phyloP scores from a whole-genome alignment of 2,888 invertebrate genomes.

The Dione juno region DNA sequence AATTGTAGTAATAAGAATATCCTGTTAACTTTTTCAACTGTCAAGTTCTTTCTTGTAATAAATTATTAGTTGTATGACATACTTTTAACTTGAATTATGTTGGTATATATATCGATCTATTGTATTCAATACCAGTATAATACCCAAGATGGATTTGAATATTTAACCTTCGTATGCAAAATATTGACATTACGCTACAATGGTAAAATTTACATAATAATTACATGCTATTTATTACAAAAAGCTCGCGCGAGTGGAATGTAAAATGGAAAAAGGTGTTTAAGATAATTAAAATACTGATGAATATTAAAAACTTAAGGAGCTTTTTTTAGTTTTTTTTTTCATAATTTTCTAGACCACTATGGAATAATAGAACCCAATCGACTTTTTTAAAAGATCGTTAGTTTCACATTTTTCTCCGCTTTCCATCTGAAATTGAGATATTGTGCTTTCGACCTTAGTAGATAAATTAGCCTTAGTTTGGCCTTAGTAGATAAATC shows the following conservation, averaged over 20 bases:
- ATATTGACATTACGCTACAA: not conserved
- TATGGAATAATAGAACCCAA: no score
- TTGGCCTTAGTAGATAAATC: no score
- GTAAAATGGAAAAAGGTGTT: constrained; percentile 1
- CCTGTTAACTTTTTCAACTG: not conserved
- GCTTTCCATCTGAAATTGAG: no score
- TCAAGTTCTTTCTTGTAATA: not conserved
- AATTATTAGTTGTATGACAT: not conserved
- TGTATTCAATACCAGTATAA: not conserved
- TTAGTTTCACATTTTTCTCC: no score
- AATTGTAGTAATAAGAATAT: no score
- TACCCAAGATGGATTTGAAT: not conserved
- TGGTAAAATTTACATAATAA: constrained; percentile 15
- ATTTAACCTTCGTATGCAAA: not conserved
- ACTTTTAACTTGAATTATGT: not conserved
- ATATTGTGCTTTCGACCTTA: no score
- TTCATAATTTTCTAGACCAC: no score
- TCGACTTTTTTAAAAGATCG: no score
- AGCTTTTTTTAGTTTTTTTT: not conserved
- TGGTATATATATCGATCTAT: not conserved
- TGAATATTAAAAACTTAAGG: not conserved
- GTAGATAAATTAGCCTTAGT: no score
- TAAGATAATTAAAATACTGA: constrained; percentile 4
- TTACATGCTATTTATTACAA: constrained; percentile 7
- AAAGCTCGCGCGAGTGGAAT: constrained; percentile 9